These are phyloP conservation scores for Pogonus chalceus DNA, from an alignment of 1,140 invertebrate species.

Conservation along the genomic window DNA sequence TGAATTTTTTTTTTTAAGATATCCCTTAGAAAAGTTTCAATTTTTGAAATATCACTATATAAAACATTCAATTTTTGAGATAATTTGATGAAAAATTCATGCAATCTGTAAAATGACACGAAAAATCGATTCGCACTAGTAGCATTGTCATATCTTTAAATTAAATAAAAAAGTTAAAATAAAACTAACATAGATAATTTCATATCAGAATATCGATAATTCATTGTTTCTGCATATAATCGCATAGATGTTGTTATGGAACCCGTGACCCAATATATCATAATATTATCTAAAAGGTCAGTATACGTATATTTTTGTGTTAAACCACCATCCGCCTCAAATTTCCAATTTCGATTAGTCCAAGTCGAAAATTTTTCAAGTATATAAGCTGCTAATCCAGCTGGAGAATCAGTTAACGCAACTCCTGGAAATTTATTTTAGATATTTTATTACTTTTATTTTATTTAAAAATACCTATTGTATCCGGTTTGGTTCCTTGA, in stretches of 20 bases:
- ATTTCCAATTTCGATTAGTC: conserved; percentile 50
- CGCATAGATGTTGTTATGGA: conserved; percentile 66
- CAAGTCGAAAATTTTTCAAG: conserved; percentile 79
- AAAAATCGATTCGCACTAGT: no score
- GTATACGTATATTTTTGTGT: conserved; percentile 52
- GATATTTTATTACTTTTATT: not conserved
- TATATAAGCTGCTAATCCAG: conserved; percentile 69
- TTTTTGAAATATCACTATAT: no score
- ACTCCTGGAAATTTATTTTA: conserved; percentile 35
- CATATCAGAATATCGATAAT: conserved; percentile 26
- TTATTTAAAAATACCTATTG: conserved; percentile 50
- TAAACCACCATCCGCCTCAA: conserved; percentile 60
- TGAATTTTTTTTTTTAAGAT: no score
- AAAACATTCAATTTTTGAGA: no score
- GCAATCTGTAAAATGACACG: conserved; percentile 13
- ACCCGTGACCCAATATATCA: conserved; percentile 75
- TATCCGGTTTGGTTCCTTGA: conserved; percentile 87
- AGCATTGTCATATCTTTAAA: conserved; percentile 12
- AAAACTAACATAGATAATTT: conserved; percentile 39
- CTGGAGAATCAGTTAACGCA: conserved; percentile 54
- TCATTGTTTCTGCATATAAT: conserved; percentile 58
- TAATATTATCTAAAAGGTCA: conserved; percentile 76
- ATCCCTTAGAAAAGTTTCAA: no score
- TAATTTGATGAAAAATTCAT: conserved; percentile 7
- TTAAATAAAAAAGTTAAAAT: conserved; percentile 14